These are phyloP conservation scores for Clamator glandarius DNA, from an alignment of 2,797 vertebrate genomes.

Conservation along the genomic window DNA sequence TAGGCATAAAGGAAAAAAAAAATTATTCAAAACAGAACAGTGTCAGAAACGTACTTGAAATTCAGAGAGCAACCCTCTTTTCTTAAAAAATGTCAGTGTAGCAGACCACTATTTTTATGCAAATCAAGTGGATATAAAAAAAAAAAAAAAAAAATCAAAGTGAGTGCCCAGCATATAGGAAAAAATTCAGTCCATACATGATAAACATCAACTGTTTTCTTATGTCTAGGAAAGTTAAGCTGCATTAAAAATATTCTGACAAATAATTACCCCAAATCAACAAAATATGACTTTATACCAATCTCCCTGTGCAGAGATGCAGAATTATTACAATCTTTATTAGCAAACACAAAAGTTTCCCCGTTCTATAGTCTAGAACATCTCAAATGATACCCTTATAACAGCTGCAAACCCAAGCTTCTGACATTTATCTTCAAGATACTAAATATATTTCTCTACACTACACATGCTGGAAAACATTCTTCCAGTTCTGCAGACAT, in stretches of 20 bases:
- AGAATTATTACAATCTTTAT: not conserved
- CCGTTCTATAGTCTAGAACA: not conserved
- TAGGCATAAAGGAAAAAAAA: not conserved
- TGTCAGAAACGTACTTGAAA: not conserved
- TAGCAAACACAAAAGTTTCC: not conserved
- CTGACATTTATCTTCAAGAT: not conserved
- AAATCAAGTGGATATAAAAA: not conserved
- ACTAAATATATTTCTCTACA: not conserved
- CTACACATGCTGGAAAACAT: not conserved
- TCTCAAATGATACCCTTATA: not conserved
- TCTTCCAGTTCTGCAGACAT: not conserved
- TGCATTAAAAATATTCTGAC: not conserved
- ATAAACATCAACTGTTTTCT: not conserved
- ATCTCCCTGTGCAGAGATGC: not conserved
- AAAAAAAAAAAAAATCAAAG: not conserved
- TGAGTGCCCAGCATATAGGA: not conserved
- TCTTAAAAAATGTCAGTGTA: not conserved
- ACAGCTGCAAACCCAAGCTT: not conserved
- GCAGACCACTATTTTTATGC: not conserved
- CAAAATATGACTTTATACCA: not conserved
- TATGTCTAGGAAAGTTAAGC: not conserved
- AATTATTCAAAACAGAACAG: not conserved
- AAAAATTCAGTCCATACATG: rapidly evolving
- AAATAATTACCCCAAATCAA: not conserved
- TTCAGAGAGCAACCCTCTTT: not conserved